Evolutionary conservation across 2,113 vertebrate genomes (phyloP).

Genomic region (Tringa solitaria): DNA sequence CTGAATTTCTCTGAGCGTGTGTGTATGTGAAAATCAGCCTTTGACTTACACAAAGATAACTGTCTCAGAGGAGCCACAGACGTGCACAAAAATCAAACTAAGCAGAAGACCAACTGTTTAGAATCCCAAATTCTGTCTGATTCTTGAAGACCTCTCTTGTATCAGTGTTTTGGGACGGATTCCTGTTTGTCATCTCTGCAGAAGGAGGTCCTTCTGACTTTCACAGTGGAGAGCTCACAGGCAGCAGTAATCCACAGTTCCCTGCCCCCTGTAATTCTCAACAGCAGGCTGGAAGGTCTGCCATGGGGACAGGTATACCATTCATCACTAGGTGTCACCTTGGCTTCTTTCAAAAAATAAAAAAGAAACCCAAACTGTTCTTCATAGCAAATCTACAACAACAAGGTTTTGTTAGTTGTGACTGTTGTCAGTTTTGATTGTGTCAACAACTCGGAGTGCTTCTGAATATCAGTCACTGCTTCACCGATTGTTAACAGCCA

Average conservation of each 20-base stretch:
- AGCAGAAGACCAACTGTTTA: not conserved
- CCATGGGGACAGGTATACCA: accelerated
- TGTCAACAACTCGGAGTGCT: not conserved
- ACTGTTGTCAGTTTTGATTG: not conserved
- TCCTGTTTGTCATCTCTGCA: not conserved
- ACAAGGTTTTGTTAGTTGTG: not conserved
- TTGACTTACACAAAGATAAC: not conserved
- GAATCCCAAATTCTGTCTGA: not conserved
- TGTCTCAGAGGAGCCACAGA: not conserved
- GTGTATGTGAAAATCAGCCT: not conserved
- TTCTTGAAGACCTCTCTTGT: not conserved
- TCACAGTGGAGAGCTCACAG: not conserved
- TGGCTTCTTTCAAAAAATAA: not conserved
- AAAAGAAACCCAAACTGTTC: not conserved
- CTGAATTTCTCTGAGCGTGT: not conserved
- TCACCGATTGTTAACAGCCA: not conserved
- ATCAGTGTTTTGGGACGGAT: not conserved
- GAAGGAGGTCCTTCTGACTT: not conserved
- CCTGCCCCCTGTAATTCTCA: not conserved
- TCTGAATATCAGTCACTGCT: not conserved
- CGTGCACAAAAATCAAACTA: not conserved
- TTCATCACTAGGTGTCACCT: not conserved
- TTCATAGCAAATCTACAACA: not conserved
- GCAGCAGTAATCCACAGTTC: not conserved
- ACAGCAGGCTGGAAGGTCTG: not conserved